Conservation (phyloP, 1,140 invertebrate genomes). For the Drosophila repletoides region DNA sequence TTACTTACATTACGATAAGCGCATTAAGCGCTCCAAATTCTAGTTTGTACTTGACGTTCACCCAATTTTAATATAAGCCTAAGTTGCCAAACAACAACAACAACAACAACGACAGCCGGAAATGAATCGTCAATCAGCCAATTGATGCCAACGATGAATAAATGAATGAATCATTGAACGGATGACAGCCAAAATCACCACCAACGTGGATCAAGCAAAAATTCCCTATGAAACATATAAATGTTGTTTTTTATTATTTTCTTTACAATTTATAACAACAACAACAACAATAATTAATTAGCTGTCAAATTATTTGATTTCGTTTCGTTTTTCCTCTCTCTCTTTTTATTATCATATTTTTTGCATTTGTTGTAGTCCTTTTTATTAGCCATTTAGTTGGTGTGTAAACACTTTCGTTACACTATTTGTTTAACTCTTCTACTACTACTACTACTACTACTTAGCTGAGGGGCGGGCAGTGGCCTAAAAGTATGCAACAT, state of each 20-base stretch:
- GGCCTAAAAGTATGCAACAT: constrained; percentile 33
- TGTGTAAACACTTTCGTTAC: constrained; percentile 41
- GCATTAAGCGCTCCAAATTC: constrained; percentile 61
- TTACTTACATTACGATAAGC: constrained; percentile 51
- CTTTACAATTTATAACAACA: constrained; percentile 11
- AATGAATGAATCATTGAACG: constrained; percentile 33
- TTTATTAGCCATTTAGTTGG: constrained; percentile 34
- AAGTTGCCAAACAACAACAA: constrained; percentile 25
- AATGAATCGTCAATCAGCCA: constrained; percentile 24
- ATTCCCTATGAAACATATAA: too few relatives aligned
- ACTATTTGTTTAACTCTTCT: constrained; percentile 26
- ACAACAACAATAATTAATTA: constrained; percentile 36
- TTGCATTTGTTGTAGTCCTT: constrained; percentile 52
- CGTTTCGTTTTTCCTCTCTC: not conserved
- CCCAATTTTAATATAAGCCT: constrained; percentile 58
- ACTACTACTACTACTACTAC: not conserved
- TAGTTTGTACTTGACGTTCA: constrained; percentile 44
- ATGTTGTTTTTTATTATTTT: too few relatives aligned
- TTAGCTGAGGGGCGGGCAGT: constrained; percentile 30
- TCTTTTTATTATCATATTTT: constrained; percentile 1
- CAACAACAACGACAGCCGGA: not conserved
- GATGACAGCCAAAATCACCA: constrained; percentile 2
- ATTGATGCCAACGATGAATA: constrained; percentile 69
- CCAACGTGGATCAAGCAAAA: constrained; percentile 6
- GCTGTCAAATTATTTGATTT: constrained; percentile 48